phyloP scores from a whole-genome alignment of 2,113 vertebrate species.

The Calyptomena viridis region DNA sequence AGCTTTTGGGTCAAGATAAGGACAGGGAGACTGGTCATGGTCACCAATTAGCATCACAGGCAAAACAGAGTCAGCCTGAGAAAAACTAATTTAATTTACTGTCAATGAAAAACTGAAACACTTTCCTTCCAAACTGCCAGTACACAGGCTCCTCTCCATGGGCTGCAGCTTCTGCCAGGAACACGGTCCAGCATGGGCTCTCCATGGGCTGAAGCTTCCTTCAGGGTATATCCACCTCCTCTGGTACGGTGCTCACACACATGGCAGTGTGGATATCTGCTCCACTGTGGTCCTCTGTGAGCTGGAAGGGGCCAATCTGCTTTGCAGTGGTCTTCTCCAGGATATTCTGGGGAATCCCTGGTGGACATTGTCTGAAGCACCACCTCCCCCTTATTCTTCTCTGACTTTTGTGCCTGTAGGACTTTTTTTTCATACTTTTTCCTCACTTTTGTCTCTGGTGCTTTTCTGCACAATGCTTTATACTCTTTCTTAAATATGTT shows the following conservation, averaged over 20 bases:
- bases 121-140: not conserved
- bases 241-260: accelerated
- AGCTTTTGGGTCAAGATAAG: not conserved
- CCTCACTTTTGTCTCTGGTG: not conserved
- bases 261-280: not conserved
- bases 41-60: not conserved
- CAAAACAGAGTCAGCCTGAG: not conserved
- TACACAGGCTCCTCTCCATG: accelerated
- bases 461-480: not conserved
- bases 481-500: not conserved
- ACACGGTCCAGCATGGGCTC: not conserved
- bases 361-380: not conserved
- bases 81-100: not conserved
- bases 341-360: not conserved
- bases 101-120: not conserved
- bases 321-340: not conserved
- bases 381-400: not conserved
- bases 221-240: too few species aligned
- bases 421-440: not conserved
- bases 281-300: not conserved
- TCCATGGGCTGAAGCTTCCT: not conserved
- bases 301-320: not conserved
- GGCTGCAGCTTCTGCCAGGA: not conserved
- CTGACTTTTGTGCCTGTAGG: not conserved
- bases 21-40: not conserved